Conservation (phyloP, 1,140 invertebrate genomes). For the Zeugodacus cucurbitae region DNA sequence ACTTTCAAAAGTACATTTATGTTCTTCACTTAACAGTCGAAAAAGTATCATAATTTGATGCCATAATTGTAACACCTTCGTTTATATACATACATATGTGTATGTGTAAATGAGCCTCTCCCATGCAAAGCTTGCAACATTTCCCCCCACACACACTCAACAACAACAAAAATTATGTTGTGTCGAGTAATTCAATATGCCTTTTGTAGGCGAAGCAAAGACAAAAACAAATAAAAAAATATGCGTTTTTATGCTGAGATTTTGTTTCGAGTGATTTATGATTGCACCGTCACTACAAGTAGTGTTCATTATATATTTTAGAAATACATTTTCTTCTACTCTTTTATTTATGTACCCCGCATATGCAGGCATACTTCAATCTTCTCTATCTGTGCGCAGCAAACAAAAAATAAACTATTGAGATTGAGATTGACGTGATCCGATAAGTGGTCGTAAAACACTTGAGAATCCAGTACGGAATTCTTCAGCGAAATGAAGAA, state of each 20-base stretch:
- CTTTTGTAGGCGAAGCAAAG: neutral
- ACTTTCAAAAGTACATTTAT: no score
- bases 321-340: neutral
- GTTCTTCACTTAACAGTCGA: no score
- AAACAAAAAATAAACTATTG: neutral
- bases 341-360: neutral
- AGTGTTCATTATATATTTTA: neutral
- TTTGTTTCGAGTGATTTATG: neutral
- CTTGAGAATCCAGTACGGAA: neutral
- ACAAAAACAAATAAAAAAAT: neutral
- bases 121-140: neutral
- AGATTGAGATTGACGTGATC: slow-evolving; percentile 29
- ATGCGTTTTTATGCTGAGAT: neutral
- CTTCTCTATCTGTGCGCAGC: neutral
- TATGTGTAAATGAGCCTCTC: neutral
- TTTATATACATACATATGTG: no score
- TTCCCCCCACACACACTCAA: neutral
- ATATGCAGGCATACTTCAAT: neutral
- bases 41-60: no score
- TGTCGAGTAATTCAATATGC: neutral
- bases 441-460: neutral
- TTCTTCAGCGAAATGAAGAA: neutral
- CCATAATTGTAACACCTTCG: no score
- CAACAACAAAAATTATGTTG: neutral
- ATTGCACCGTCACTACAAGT: neutral